These are phyloP conservation scores for Drosophila teissieri DNA, from an alignment of 1,140 invertebrate genomes.

Conservation along the genomic window DNA sequence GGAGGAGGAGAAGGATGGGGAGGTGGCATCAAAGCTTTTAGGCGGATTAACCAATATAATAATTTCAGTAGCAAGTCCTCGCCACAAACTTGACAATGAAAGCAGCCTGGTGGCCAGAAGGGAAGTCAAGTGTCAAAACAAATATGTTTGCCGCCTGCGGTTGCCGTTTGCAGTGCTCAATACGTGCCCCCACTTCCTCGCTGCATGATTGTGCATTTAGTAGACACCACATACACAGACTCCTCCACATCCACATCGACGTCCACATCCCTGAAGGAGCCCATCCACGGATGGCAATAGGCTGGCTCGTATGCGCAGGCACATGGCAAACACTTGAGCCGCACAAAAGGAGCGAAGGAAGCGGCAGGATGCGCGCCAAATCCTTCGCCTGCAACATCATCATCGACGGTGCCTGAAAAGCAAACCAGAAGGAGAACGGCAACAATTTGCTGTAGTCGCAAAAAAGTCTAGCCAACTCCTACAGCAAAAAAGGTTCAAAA, in stretches of 20 bases:
- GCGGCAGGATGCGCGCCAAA: constrained; percentile 38
- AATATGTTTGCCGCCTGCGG: constrained; percentile 60
- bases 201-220: constrained; percentile 77
- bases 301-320: constrained; percentile 66
- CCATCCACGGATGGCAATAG: constrained; percentile 33
- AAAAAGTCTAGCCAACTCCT: background rate
- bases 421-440: constrained; percentile 23
- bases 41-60: constrained; percentile 75
- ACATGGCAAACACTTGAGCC: constrained; percentile 72
- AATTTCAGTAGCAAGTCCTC: constrained; percentile 51
- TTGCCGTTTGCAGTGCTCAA: constrained; percentile 48
- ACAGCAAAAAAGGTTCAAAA: no score
- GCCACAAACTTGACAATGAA: constrained; percentile 71
- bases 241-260: background rate
- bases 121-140: constrained; percentile 67
- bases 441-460: constrained; percentile 46
- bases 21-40: constrained; percentile 76
- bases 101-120: constrained; percentile 25
- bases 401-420: constrained; percentile 22
- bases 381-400: constrained; percentile 55
- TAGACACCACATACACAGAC: constrained; percentile 23
- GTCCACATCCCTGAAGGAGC: background rate
- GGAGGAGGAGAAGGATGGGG: background rate
- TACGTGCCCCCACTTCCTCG: constrained; percentile 13
- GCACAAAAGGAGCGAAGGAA: constrained; percentile 3